Percentiles rank a stretch among this genome's conserved stretches.
Evolutionary conservation across 92 coral and sea anemone species (phyloP).

Genomic region (Paragorgia papillata): DNA sequence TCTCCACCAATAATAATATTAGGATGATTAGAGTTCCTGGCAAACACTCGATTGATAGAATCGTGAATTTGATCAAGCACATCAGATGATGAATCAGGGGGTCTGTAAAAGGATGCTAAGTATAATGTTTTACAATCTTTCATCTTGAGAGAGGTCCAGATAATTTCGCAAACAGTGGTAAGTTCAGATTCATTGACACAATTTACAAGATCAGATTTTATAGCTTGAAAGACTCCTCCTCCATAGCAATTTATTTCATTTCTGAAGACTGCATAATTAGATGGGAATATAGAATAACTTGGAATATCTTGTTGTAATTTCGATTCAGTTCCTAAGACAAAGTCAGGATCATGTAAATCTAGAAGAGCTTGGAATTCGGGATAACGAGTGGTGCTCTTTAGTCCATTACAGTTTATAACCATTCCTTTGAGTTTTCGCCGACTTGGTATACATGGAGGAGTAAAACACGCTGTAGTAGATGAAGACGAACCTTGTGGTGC

Average conservation of each 20-base stretch:
- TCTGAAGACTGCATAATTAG: constrained; percentile 24
- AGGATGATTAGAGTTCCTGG: constrained; percentile 25
- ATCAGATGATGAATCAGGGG: constrained; percentile 53
- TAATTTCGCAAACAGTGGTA: constrained; percentile 38
- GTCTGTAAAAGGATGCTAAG: constrained; percentile 47
- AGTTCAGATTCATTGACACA: constrained; percentile 8
- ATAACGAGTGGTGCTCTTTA: constrained; percentile 33
- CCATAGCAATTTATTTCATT: constrained; percentile 38
- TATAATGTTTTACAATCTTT: constrained; percentile 39
- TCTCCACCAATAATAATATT: constrained; percentile 56
- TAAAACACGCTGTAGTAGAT: background rate
- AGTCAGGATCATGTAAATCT: constrained; percentile 45
- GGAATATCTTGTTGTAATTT: constrained; percentile 41
- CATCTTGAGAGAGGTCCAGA: constrained; percentile 52
- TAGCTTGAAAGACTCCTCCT: constrained; percentile 51
- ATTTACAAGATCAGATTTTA: constrained; percentile 15
- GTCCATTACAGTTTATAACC: constrained; percentile 56
- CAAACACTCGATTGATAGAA: constrained; percentile 47
- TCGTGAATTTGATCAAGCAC: constrained; percentile 47
- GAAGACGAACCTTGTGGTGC: background rate
- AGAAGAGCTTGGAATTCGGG: constrained; percentile 47
- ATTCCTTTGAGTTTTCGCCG: constrained; percentile 34
- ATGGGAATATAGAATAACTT: constrained; percentile 49
- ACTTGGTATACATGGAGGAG: background rate
- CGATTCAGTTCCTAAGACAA: constrained; percentile 51